These are phyloP conservation scores for Bombus sylvicola DNA, from an alignment of 1,140 invertebrate genomes.

Conservation along the genomic window DNA sequence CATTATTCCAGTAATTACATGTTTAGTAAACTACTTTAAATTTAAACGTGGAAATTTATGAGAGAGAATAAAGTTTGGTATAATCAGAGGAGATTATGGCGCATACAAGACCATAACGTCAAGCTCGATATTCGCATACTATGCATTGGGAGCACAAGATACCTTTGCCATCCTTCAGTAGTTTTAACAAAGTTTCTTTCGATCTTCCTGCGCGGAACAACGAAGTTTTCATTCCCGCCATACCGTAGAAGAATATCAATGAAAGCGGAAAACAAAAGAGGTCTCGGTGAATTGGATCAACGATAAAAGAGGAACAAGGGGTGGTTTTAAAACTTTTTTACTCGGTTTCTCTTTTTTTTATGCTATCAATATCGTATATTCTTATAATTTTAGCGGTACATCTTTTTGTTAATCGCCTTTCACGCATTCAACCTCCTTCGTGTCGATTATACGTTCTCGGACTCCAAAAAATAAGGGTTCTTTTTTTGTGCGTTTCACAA, in stretches of 20 bases:
- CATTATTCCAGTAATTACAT: background rate
- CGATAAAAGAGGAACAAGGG: background rate
- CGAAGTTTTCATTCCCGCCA: constrained; percentile 9
- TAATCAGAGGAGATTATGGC: background rate
- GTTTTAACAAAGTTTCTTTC: background rate
- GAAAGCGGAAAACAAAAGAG: background rate
- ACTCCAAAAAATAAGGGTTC: constrained; percentile 32
- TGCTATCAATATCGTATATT: constrained; percentile 42
- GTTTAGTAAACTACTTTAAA: background rate
- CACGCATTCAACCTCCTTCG: constrained; percentile 1
- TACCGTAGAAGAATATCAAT: background rate
- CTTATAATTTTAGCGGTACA: constrained; percentile 39
- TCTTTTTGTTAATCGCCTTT: constrained; percentile 15
- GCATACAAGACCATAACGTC: too few species aligned
- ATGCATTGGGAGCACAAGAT: background rate
- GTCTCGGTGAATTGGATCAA: background rate
- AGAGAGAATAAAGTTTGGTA: background rate
- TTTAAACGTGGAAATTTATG: background rate
- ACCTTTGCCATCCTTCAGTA: background rate
- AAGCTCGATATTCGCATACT: constrained; percentile 16
- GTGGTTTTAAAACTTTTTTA: background rate
- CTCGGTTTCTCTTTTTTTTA: background rate
- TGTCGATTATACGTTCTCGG: constrained; percentile 18
- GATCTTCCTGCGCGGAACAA: background rate
- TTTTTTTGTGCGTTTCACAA: constrained; percentile 46